Percentiles rank a stretch among this genome's conserved stretches.
Evolutionary conservation across 2,113 vertebrate genomes (phyloP).

Genomic region (Epinephelus fuscoguttatus): DNA sequence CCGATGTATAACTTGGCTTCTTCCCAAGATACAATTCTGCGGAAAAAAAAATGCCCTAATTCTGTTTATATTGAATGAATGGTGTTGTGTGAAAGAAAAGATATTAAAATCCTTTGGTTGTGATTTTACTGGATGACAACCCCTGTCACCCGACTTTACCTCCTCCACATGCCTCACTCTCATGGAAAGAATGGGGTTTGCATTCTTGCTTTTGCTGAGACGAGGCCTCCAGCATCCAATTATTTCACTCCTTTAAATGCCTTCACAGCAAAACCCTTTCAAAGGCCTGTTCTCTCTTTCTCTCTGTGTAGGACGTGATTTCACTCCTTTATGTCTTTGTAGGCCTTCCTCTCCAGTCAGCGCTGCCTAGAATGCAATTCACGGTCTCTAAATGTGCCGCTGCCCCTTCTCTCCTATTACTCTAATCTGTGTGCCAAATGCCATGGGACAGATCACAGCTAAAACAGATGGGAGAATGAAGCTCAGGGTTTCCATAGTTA

Average conservation of each 20-base stretch:
- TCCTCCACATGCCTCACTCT: slow-evolving; percentile 40
- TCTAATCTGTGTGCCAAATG: slow-evolving; percentile 63
- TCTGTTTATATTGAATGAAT: slow-evolving; percentile 35
- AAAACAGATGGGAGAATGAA: slow-evolving; percentile 50
- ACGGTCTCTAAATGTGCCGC: slow-evolving; percentile 45
- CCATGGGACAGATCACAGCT: slow-evolving; percentile 44
- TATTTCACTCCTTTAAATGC: slow-evolving; percentile 73
- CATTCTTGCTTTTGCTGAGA: slow-evolving; percentile 66
- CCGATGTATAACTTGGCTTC: slow-evolving; percentile 42
- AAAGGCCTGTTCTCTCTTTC: slow-evolving; percentile 57
- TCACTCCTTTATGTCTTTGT: slow-evolving; percentile 59
- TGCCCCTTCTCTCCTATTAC: slow-evolving; percentile 46
- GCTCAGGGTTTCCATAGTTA: slow-evolving; percentile 38
- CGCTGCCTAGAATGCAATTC: slow-evolving; percentile 57
- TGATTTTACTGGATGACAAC: slow-evolving; percentile 45
- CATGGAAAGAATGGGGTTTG: slow-evolving; percentile 51
- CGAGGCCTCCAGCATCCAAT: slow-evolving; percentile 70
- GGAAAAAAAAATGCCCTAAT: slow-evolving; percentile 16
- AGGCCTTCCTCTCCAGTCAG: slow-evolving; percentile 43
- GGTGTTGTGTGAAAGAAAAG: slow-evolving; percentile 12
- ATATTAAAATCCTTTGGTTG: slow-evolving; percentile 26
- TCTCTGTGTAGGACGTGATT: slow-evolving; percentile 59
- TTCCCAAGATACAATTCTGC: slow-evolving; percentile 31
- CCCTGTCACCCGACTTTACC: slow-evolving; percentile 39
- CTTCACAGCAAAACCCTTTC: slow-evolving; percentile 65